These are phyloP conservation scores for Glossosoma conforme DNA, from an alignment of 1,140 invertebrate genomes.

Conservation along the genomic window DNA sequence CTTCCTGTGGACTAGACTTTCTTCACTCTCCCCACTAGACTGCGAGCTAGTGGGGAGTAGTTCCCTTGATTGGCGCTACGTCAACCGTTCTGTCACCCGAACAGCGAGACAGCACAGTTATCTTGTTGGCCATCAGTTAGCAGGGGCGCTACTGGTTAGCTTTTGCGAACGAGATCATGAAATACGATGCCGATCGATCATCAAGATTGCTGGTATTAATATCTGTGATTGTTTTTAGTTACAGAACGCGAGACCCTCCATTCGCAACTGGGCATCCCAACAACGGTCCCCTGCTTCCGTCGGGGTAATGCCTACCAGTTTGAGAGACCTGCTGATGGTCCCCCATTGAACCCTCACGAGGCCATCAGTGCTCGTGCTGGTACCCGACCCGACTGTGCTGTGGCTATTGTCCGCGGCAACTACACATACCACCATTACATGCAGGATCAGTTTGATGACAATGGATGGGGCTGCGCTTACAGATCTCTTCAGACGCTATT, in stretches of 20 bases:
- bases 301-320: constrained; percentile 62
- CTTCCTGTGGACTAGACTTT: too few species aligned
- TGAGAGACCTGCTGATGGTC: constrained; percentile 42
- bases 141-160: too few species aligned
- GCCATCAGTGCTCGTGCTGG: constrained; percentile 29
- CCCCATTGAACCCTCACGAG: constrained; percentile 70
- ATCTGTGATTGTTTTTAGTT: constrained; percentile 48
- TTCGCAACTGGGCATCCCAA: constrained; percentile 60
- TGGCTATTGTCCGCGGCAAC: constrained; percentile 71
- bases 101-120: too few species aligned
- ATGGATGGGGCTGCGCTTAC: constrained; percentile 99
- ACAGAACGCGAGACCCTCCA: constrained; percentile 61
- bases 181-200: too few species aligned
- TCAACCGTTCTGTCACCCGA: too few species aligned
- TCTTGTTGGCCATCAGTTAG: too few species aligned
- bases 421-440: constrained; percentile 97
- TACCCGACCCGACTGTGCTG: constrained; percentile 32
- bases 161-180: too few species aligned
- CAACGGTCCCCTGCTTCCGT: constrained; percentile 66
- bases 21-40: too few species aligned
- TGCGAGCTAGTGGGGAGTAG: too few species aligned
- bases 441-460: constrained; percentile 92
- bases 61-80: too few species aligned
- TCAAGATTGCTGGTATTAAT: too few species aligned
- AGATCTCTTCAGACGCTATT: constrained; percentile 94